These are phyloP conservation scores for Strigops habroptila DNA, from an alignment of 2,113 vertebrate species.

Conservation along the genomic window DNA sequence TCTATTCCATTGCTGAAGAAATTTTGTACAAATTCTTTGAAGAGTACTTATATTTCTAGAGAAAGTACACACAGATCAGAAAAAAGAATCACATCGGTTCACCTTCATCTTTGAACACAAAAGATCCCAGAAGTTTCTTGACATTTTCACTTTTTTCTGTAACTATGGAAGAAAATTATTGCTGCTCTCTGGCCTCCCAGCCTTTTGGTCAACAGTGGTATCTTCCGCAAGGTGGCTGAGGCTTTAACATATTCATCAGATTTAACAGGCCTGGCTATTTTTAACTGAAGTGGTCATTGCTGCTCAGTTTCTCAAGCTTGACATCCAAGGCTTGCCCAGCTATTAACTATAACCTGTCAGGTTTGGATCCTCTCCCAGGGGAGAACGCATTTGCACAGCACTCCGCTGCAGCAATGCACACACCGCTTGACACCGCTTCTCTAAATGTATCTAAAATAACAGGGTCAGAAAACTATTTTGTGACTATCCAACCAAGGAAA, in stretches of 20 bases:
- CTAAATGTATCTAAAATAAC: neutral
- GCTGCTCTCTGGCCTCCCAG: neutral
- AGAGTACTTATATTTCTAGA: neutral
- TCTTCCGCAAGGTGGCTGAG: neutral
- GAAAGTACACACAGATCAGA: neutral
- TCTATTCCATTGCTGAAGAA: neutral
- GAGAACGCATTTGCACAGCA: neutral
- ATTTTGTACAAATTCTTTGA: neutral
- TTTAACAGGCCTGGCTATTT: neutral
- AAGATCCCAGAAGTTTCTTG: neutral
- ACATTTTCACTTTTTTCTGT: neutral
- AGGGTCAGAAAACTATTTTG: neutral
- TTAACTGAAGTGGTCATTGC: neutral
- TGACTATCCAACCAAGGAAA: neutral
- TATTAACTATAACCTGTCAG: neutral
- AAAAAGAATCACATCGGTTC: neutral
- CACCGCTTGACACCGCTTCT: fast-evolving
- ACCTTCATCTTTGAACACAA: neutral
- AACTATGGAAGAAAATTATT: neutral
- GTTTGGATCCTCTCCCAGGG: neutral
- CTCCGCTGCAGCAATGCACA: fast-evolving
- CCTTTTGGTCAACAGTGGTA: neutral
- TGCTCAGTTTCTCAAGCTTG: neutral
- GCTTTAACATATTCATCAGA: neutral
- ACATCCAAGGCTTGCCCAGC: neutral